Conservation (phyloP, 2,888 invertebrate species). For the Oscheius sp. region DNA sequence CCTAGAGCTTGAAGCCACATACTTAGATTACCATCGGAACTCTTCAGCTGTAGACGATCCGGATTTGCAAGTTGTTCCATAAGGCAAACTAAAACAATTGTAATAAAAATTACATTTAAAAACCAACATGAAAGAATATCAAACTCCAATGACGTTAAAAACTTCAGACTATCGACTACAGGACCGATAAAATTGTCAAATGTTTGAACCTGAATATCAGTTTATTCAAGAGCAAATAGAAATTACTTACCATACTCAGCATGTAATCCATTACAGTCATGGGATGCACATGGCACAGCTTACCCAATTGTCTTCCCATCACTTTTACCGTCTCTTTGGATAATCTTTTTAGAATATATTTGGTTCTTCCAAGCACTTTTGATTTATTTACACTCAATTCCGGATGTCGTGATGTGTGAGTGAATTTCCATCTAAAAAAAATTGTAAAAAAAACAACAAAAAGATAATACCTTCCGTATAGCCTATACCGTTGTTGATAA, state of each 20-base stretch:
- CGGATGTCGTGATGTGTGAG: slow-evolving; percentile 84
- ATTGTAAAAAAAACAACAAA: neutral
- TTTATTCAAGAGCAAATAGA: neutral
- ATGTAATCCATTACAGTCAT: slow-evolving; percentile 95
- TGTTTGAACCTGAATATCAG: slow-evolving; percentile 79
- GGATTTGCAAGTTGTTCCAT: slow-evolving; percentile 88
- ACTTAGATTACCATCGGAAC: slow-evolving; percentile 89
- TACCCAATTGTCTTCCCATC: slow-evolving; percentile 92
- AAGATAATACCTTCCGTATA: slow-evolving; percentile 41
- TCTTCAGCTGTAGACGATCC: slow-evolving; percentile 79
- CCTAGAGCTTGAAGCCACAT: slow-evolving; percentile 79
- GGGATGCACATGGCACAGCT: slow-evolving; percentile 93
- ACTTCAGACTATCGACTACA: slow-evolving; percentile 96
- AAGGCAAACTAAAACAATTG: slow-evolving; percentile 78
- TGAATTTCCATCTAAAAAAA: slow-evolving; percentile 86
- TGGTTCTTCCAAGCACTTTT: slow-evolving; percentile 87
- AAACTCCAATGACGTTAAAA: slow-evolving; percentile 90
- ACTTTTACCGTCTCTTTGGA: slow-evolving; percentile 98
- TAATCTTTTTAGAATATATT: slow-evolving; percentile 89
- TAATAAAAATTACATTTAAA: neutral
- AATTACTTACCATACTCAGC: slow-evolving; percentile 59
- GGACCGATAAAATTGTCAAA: slow-evolving; percentile 94
- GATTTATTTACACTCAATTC: slow-evolving; percentile 84
- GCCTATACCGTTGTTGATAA: slow-evolving; percentile 71
- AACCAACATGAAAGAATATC: slow-evolving; percentile 85